Conservation (phyloP, 1,140 invertebrate genomes). For the Drosophila ironensis region DNA sequence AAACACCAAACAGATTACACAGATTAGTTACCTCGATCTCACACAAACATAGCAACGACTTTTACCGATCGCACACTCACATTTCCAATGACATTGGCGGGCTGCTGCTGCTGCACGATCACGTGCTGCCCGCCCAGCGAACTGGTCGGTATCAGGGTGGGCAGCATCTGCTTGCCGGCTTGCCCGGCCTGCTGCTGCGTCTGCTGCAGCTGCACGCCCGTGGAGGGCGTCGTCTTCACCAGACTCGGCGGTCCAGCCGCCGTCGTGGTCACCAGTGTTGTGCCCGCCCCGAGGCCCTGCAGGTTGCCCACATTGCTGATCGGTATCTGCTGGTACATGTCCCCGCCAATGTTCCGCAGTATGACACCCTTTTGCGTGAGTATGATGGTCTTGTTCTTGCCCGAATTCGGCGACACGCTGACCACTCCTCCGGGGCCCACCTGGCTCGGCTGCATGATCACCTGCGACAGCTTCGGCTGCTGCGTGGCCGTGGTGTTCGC, state of each 20-base stretch:
- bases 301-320: conserved; percentile 74
- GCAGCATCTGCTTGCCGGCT: conserved; percentile 66
- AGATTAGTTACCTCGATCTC: too few relatives aligned
- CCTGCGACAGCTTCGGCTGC: conserved; percentile 76
- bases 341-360: conserved; percentile 76
- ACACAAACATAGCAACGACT: too few relatives aligned
- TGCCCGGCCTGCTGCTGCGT: conserved; percentile 41
- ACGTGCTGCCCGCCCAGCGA: conserved; percentile 64
- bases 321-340: conserved; percentile 81
- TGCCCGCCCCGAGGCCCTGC: conserved; percentile 53
- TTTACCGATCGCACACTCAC: conserved; percentile 42
- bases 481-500: conserved; percentile 78
- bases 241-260: conserved; percentile 74
- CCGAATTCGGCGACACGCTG: conserved; percentile 58
- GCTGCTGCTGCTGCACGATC: conserved; percentile 72
- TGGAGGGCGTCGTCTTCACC: conserved; percentile 68
- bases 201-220: conserved; percentile 44
- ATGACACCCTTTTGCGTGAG: conserved; percentile 80
- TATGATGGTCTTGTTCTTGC: conserved; percentile 80
- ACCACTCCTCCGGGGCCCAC: conserved; percentile 42
- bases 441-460: conserved; percentile 65
- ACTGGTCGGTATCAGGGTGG: conserved; percentile 78
- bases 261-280: conserved; percentile 73
- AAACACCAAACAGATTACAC: neutral
- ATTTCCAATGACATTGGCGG: conserved; percentile 69